Conservation (phyloP, 1,140 invertebrate genomes). For the Branchinecta lindahli region DNA sequence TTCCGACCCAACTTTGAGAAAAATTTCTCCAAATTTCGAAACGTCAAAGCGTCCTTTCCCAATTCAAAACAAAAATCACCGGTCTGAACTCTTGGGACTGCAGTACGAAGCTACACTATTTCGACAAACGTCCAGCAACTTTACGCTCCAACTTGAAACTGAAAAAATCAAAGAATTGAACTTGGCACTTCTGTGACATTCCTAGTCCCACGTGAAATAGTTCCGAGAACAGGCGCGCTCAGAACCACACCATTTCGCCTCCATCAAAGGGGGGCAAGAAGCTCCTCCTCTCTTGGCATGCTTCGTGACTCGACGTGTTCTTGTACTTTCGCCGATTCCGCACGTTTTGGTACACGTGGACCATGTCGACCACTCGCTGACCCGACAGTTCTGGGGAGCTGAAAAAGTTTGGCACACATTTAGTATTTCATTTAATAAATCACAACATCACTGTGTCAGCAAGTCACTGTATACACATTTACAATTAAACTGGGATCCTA, state of each 20-base stretch:
- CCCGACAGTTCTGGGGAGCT: conserved; percentile 48
- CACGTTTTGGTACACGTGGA: conserved; percentile 65
- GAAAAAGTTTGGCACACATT: background rate
- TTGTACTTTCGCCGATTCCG: conserved; percentile 67
- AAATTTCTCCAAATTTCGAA: too few species aligned
- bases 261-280: conserved; percentile 58
- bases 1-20: too few species aligned
- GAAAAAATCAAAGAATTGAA: background rate
- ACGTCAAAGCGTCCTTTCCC: too few species aligned
- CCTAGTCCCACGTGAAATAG: conserved; percentile 38
- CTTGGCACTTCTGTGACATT: background rate
- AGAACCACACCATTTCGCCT: conserved; percentile 72
- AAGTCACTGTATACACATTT: too few species aligned
- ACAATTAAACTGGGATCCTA: too few species aligned
- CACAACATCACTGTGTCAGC: too few species aligned
- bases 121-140: too few species aligned
- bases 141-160: too few species aligned
- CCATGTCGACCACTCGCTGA: conserved; percentile 72
- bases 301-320: conserved; percentile 53
- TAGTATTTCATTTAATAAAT: too few species aligned
- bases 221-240: conserved; percentile 45
- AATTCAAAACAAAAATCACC: too few species aligned
- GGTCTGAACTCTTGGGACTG: too few species aligned
- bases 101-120: too few species aligned
- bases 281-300: conserved; percentile 57